Base-by-base conservation (phyloP, 2,113 vertebrate species). In the Otolemur garnettii region DNA sequence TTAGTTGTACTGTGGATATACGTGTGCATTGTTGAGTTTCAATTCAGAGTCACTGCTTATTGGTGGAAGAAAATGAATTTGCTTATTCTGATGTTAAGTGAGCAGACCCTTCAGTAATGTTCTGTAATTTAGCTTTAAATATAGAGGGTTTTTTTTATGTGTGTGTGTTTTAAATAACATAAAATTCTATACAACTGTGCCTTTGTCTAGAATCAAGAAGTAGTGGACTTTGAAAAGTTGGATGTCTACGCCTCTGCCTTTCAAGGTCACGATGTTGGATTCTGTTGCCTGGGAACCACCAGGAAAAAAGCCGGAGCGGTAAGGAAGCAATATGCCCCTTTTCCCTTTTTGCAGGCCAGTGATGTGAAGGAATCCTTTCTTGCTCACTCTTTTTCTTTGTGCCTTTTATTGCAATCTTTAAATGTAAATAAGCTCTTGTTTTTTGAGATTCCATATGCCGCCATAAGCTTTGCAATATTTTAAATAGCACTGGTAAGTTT, bases 261-360 rank as follows among this genome's bases (percentile, higher is more conserved):
- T 97, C 97, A 98, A 97, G 98, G 98, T 45, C 98, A 99, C 4
- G 98, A 99, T 93, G 99, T 99, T 14, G 99, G 99, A 77, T 99
- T 99, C 98, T 99, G 99, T 97, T 99, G 99, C 87, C 97, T 99
- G 87, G 99, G 99, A 59, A 99, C 99, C 50, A 99, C 98, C 68
- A 98, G 92, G 92, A 98, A 80, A 1, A 99, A 99, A 98, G 98
- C 98, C 1, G 99, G 99, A 38, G 87, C 95, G 96, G 99, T 99
- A 97, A 98, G 98, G 93, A 78, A 83, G 98, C 96, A 50, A 42
- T 79, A 33, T 17, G 15, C 8, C 3, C 3, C 21, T 11, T 24
- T 57, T 55, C 26, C 21, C 68, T 92, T 66, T 30, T 38, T 12
- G 18, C 80, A 84, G 24, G 21, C 45, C 86, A 66, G 83, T 90